phyloP scores from a whole-genome alignment of 2,888 invertebrate genomes.

The Sesia bembeciformis region DNA sequence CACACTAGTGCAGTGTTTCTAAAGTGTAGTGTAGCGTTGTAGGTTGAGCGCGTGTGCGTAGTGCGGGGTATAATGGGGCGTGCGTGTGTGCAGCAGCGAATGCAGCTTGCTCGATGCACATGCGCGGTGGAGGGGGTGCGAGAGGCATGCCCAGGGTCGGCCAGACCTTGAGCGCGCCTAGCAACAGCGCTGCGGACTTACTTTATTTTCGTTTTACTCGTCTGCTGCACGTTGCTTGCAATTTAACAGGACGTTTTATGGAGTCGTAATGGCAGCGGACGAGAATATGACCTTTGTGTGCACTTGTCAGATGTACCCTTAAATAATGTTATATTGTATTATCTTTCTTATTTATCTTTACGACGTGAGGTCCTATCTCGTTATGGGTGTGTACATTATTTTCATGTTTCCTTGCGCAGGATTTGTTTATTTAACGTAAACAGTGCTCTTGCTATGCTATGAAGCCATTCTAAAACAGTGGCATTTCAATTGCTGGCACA shows the following conservation, averaged over 20 bases:
- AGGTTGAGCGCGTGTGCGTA: not conserved
- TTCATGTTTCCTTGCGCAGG: no score
- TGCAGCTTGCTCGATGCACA: constrained; percentile 52
- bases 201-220: constrained; percentile 56
- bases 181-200: constrained; percentile 46
- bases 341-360: constrained; percentile 26
- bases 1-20: not conserved
- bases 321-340: constrained; percentile 11
- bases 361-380: constrained; percentile 11
- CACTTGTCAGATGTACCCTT: constrained; percentile 15
- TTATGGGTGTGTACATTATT: constrained; percentile 1
- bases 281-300: constrained; percentile 28
- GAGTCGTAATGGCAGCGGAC: constrained; percentile 33
- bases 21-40: not conserved
- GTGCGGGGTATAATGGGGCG: constrained; percentile 12
- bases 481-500: no score
- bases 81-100: constrained; percentile 18
- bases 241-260: constrained; percentile 54
- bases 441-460: no score
- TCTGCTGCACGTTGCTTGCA: constrained; percentile 52
- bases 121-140: constrained; percentile 26
- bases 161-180: constrained; percentile 66
- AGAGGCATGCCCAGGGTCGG: constrained; percentile 52
- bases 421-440: no score
- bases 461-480: no score